These are phyloP conservation scores for Mesorhabditis belari DNA, from an alignment of 2,888 invertebrate species.

Conservation along the genomic window DNA sequence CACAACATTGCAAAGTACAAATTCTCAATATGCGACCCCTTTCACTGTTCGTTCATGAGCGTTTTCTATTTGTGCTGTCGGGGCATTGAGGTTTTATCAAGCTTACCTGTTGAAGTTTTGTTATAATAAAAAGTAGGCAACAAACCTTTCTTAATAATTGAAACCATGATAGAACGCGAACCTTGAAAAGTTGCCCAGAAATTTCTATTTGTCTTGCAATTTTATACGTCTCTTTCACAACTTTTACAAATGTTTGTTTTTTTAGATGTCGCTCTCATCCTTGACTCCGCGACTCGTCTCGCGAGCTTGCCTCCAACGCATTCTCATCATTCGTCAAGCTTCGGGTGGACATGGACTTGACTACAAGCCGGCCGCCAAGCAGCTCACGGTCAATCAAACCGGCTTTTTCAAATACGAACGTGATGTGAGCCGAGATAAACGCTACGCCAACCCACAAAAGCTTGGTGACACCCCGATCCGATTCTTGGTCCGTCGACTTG, in stretches of 20 bases:
- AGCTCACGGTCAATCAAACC: constrained; percentile 10
- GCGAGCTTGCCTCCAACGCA: constrained; percentile 21
- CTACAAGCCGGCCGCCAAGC: constrained; percentile 7
- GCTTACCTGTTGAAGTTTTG: too few relatives aligned
- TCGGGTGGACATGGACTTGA: constrained; percentile 14
- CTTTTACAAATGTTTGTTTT: constrained; percentile 1
- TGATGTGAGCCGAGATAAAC: constrained; percentile 42
- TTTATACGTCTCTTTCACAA: not conserved
- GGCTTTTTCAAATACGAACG: constrained; percentile 46
- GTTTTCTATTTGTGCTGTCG: too few relatives aligned
- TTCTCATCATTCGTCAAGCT: constrained; percentile 23
- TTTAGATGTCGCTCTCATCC: constrained; percentile 39
- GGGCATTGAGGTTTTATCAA: too few relatives aligned
- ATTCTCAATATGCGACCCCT: too few relatives aligned
- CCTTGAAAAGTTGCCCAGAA: not conserved
- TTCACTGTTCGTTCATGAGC: too few relatives aligned
- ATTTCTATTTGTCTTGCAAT: not conserved
- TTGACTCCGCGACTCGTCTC: constrained; percentile 37
- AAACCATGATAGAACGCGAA: too few relatives aligned
- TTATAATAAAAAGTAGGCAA: too few relatives aligned
- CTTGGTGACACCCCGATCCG: constrained; percentile 42
- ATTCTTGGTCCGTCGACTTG: constrained; percentile 39
- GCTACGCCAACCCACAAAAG: constrained; percentile 42
- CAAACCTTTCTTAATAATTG: too few relatives aligned
- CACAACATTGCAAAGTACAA: too few relatives aligned